Conservation (phyloP, 2,113 vertebrate species). For the Carassius gibelio region DNA sequence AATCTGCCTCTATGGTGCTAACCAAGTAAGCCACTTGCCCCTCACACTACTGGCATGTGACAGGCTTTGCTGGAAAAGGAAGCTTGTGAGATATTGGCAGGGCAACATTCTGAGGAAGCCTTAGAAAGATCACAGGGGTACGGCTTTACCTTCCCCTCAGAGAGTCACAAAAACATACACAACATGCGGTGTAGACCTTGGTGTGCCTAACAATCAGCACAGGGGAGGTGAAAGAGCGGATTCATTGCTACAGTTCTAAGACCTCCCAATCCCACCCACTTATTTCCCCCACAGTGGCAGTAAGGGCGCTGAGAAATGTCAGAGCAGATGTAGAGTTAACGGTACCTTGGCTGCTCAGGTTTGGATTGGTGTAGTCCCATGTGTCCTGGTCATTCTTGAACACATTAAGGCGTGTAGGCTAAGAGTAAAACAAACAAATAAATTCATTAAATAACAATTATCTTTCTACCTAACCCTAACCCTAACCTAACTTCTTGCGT, state of each 20-base stretch:
- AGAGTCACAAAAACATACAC: slow-evolving; percentile 11
- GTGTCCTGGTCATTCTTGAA: slow-evolving; percentile 77
- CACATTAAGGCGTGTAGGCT: slow-evolving; percentile 94
- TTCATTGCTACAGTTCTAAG: background rate
- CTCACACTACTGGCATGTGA: slow-evolving; percentile 43
- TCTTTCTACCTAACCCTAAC: background rate
- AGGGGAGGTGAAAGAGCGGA: background rate
- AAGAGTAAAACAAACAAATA: slow-evolving; percentile 21
- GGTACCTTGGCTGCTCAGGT: slow-evolving; percentile 93
- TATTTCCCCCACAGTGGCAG: slow-evolving; percentile 53
- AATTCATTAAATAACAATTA: background rate
- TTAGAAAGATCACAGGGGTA: slow-evolving; percentile 16
- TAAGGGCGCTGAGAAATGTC: slow-evolving; percentile 48
- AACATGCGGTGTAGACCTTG: background rate
- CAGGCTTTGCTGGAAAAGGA: slow-evolving; percentile 26
- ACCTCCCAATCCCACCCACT: slow-evolving; percentile 41
- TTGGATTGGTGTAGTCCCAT: slow-evolving; percentile 97
- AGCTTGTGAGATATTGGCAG: slow-evolving; percentile 24
- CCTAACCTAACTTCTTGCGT: too few species aligned
- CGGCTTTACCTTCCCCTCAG: background rate
- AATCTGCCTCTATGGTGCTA: background rate
- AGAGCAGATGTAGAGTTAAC: slow-evolving; percentile 21
- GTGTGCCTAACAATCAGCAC: slow-evolving; percentile 5
- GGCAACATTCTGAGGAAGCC: slow-evolving; percentile 14
- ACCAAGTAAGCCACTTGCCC: slow-evolving; percentile 53